Evolutionary conservation across 1,140 invertebrate genomes (phyloP), one percentile per base, ranked within the genome.

Genomic region (Ips nitidus): DNA sequence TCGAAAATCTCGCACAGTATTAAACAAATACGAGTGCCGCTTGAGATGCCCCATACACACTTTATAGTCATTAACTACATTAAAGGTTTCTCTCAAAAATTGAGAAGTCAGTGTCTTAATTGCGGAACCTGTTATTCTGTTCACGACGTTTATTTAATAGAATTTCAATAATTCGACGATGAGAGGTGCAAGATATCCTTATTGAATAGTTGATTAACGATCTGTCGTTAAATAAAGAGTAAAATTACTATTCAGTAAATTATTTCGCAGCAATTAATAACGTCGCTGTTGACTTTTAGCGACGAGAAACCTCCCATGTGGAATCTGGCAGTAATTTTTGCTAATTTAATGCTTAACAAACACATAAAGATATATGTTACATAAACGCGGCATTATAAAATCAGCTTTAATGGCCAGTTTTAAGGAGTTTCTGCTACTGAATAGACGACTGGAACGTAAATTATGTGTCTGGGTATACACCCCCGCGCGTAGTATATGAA

Each of bases 401-500:
- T 53, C 47, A 52, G 47, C 38, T 63, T 63, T 63, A 63, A 63
- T 63, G 61, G 47, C 47, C 53, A 41, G 7, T 52, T 63, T 52
- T 52, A 63, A 52, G 45, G 1, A 63, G 38, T 63, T 7, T 53
- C 38, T 40, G 61, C 61, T 63, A 63, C 61, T 53, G 61, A 52
- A 63, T 5, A 59, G 57, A 47, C 43, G 43, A 40, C 22, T 47
- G 8, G 8, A 47, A 61, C n/a, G 7, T 61, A 61, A 61, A 61
- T 61, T 61, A 61, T 61, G 41, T 61, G 59, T 61, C 59, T 61
- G 59, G 59, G 59, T 61, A 47, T 61, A 45, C 59, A 47, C 59
- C 59, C 59, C 43, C 59, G 56, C 56, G 22, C 6, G 4, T 4
- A 22, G 5, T 59, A 37, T 42, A 47, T 38, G 42, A 50, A 61